Evolutionary conservation across 30 jellyfish, hydroid and myxozoan species (phyloP), one percentile per base, ranked within the genome.

Genomic region (Nemopilema nomurai): DNA sequence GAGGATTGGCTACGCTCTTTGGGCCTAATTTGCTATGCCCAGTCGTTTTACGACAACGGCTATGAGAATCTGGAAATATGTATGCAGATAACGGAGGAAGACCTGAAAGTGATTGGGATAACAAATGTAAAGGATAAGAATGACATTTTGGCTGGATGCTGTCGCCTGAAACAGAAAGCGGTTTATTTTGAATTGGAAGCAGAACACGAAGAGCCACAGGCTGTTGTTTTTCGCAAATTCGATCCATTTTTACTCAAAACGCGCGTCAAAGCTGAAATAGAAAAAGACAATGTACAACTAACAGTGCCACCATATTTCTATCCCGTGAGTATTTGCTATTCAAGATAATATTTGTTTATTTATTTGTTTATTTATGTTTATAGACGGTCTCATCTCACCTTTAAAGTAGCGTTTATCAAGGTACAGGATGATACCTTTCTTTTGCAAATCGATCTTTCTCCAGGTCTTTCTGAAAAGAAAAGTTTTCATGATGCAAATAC

Each of bases 1-100:
- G 98, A 93, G 78, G 98, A 93, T 66, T 93, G 98, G 98, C 89
- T 93, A 18, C 95, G 98, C 30, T 76, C 90, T 20, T 51, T 93
- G 76, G 98, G 98, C 76, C 89, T 93, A 65, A 71, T 93, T 27
- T 96, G 94, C 52, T 93, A 77, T 89, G 98, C 98, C 72, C 98
- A 93, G 70, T 68, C 96, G 27, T 93, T 93, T 73, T 93, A 93
- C 80, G 98, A 93, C 72, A 93, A 93, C 84, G 98, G 98, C 53
- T 93, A 93, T 53, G 98, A 93, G 28, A 91, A 93, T 64, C 22
- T 93, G 18, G 98, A 93, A 22, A 93, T 89, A 18, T 93, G 98
- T 80, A 83, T 85, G 69, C 82, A 76, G 63, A 93, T 93, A 23
- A 84, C 76, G 29, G 92, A 93, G 64, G 96, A 74, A 20, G 98